Evolutionary conservation across 2,113 vertebrate genomes (phyloP).

Genomic region (Heteronetta atricapilla): DNA sequence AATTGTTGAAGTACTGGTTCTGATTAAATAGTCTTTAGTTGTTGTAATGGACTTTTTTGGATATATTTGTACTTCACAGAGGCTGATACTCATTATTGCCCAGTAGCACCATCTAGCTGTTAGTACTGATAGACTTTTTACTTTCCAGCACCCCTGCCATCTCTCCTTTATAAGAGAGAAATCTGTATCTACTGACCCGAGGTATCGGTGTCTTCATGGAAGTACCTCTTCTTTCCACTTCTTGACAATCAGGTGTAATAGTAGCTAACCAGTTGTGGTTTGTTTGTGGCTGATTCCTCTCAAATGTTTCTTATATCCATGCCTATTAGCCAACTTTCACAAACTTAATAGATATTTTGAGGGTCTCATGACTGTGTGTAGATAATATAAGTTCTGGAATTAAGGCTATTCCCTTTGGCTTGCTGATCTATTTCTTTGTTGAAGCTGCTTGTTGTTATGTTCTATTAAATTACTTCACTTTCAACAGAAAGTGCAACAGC

Average conservation of each 20-base stretch:
- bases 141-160: no score
- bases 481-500: neutral
- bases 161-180: neutral
- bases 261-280: neutral
- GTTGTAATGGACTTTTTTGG: neutral
- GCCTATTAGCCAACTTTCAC: neutral
- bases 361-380: neutral
- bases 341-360: neutral
- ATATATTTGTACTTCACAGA: neutral
- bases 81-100: neutral
- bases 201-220: neutral
- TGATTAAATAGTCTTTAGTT: neutral
- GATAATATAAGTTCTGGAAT: neutral
- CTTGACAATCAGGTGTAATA: neutral
- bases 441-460: neutral
- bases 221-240: neutral
- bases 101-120: slow-evolving; percentile 71
- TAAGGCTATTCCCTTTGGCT: neutral
- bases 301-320: neutral
- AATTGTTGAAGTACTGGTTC: neutral
- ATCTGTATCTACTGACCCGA: neutral
- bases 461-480: neutral
- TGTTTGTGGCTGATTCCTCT: neutral
- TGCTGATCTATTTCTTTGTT: neutral
- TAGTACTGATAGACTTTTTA: neutral